Evolutionary conservation across 2,888 invertebrate species (phyloP), one percentile per base, ranked within the genome.

Genomic region (Argynnis bischoffii): DNA sequence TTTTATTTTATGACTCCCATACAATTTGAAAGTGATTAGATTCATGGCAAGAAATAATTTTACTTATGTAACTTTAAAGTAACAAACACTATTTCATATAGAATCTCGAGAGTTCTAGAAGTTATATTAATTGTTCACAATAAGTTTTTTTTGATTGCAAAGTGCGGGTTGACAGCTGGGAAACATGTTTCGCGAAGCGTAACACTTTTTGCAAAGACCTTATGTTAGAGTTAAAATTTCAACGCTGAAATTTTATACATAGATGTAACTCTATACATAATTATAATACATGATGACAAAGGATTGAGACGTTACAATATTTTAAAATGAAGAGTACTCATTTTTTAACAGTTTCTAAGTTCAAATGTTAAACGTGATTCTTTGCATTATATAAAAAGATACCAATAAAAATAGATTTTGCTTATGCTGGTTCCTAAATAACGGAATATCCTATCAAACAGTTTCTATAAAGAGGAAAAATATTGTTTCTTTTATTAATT

Each of bases 1-100:
- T 87, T 82, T 82, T 83, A 84, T 88, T 90, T 90, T 90, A 91
- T 82, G 83, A 78, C 83, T 82, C 82, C 81, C 83, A 86, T 90
- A 89, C 84, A 86, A 81, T 81, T 76, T 54, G 73, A 68, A 41
- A 41, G 35, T 41, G 35, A 73, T 81, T 83, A 88, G 87, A 90
- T 88, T 88, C 83, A 89, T 86, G 76, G 78, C 76, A 71, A 76
- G 72, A 72, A 78, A 76, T 75, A 71, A 72, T 77, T 66, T 60
- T 16, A 67, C 59, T 68, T 67, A 70, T 53, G 65, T 63, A 63
- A 61, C 60, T 57, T 65, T 56, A 14, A 21, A 70, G 65, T 51
- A 65, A 64, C 46, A 55, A 63, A 59, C 31, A 51, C 63, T 55
- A 65, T 57, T 66, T 64, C 63, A 53, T 48, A 21, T 63, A 54